These are phyloP conservation scores for Eumacrocentrus americanus DNA, from an alignment of 2,888 invertebrate species.

Conservation along the genomic window DNA sequence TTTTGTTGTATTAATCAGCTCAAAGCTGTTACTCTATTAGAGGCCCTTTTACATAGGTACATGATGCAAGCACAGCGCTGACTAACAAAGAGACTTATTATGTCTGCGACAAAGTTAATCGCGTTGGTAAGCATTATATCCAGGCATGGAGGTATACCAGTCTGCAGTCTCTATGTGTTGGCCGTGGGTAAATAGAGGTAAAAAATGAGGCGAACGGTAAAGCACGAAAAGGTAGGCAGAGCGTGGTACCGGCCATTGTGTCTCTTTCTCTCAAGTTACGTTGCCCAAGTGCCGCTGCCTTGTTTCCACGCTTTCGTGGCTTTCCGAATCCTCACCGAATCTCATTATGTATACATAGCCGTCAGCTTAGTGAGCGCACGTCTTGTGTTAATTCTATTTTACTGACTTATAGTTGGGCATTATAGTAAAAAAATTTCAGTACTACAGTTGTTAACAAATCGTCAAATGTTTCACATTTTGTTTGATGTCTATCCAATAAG, in stretches of 20 bases:
- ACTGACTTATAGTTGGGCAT: constrained; percentile 1
- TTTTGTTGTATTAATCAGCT: not conserved
- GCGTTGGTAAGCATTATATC: too few relatives aligned
- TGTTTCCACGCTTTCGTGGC: constrained; percentile 62
- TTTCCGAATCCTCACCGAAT: constrained; percentile 41
- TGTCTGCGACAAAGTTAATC: too few relatives aligned
- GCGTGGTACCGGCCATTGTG: constrained; percentile 61
- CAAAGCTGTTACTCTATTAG: not conserved
- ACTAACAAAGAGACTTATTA: too few relatives aligned
- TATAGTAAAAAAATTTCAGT: too few relatives aligned
- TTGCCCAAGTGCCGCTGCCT: constrained; percentile 56
- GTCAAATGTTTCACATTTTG: too few relatives aligned
- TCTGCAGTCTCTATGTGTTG: too few relatives aligned
- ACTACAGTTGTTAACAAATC: too few relatives aligned
- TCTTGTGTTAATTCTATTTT: constrained; percentile 10
- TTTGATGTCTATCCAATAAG: too few relatives aligned
- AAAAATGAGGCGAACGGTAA: constrained; percentile 36
- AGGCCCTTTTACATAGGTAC: not conserved
- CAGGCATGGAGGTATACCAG: too few relatives aligned
- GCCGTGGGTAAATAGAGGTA: constrained; percentile 35
- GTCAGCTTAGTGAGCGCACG: not conserved
- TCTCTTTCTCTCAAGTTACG: constrained; percentile 38
- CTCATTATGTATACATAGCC: constrained; percentile 28
- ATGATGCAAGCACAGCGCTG: too few relatives aligned
- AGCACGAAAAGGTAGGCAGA: constrained; percentile 48